Conservation (phyloP, 2,888 invertebrate genomes). For the Rosalia funebris region DNA sequence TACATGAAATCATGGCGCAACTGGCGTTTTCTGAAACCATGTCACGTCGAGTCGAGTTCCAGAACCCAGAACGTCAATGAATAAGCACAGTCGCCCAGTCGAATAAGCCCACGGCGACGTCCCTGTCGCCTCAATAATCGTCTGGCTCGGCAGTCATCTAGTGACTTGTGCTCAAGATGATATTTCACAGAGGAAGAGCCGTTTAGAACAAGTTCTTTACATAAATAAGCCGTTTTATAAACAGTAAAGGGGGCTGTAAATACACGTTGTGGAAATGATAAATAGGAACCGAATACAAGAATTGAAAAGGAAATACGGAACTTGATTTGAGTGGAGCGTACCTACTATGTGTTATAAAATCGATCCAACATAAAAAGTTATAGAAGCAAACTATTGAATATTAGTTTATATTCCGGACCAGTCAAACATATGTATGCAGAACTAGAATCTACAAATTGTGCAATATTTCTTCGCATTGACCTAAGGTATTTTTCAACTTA, state of each 20-base stretch:
- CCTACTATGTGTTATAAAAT: no score
- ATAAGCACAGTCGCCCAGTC: slow-evolving; percentile 32
- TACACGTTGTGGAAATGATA: background rate
- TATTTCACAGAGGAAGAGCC: slow-evolving; percentile 35
- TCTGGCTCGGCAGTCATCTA: slow-evolving; percentile 12
- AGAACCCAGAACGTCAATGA: slow-evolving; percentile 29
- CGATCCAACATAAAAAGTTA: no score
- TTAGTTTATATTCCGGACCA: no score
- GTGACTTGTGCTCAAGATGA: slow-evolving; percentile 21
- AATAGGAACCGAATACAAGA: no score
- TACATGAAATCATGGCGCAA: slow-evolving; percentile 17
- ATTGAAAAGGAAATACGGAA: no score
- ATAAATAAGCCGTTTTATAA: slow-evolving; percentile 36
- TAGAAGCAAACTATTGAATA: no score
- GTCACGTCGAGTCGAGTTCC: slow-evolving; percentile 30
- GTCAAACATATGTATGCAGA: no score
- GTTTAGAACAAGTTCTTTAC: slow-evolving; percentile 33
- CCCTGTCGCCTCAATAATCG: background rate
- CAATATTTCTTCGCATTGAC: no score
- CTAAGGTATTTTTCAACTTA: no score
- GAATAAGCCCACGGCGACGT: background rate
- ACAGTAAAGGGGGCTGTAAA: slow-evolving; percentile 11
- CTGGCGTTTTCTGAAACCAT: slow-evolving; percentile 22
- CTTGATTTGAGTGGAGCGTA: no score
- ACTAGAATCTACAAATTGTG: no score